Percentiles rank a stretch among this genome's conserved stretches.
Conservation (phyloP, 2,797 vertebrate species). For the Enteromius mattozi region DNA sequence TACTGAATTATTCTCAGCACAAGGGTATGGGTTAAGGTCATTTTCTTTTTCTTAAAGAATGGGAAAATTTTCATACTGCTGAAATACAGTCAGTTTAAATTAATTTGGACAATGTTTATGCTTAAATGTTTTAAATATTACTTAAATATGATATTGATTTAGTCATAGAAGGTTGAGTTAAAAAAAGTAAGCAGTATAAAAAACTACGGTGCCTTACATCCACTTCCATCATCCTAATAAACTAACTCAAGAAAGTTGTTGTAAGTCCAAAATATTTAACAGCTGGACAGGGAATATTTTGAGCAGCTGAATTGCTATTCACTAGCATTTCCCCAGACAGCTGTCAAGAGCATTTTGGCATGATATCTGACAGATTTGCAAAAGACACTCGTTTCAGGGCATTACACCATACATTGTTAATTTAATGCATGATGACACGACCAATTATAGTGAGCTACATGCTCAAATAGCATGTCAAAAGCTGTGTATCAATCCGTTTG, state of each 20-base stretch:
- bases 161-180: neutral
- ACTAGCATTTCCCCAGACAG: slow-evolving; percentile 75
- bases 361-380: slow-evolving; percentile 89
- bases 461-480: slow-evolving; percentile 96
- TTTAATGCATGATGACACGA: slow-evolving; percentile 93
- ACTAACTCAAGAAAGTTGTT: slow-evolving; percentile 38
- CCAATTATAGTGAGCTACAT: slow-evolving; percentile 92
- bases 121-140: neutral
- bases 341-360: slow-evolving; percentile 85
- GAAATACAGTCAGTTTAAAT: slow-evolving; percentile 2
- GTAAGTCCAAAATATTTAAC: slow-evolving; percentile 61
- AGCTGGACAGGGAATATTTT: slow-evolving; percentile 61
- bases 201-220: neutral
- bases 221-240: neutral
- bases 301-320: slow-evolving; percentile 73
- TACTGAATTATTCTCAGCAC: slow-evolving; percentile 49
- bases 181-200: neutral
- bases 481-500: slow-evolving; percentile 92
- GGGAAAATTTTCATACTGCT: neutral
- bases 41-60: slow-evolving; percentile 61
- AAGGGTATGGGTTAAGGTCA: slow-evolving; percentile 62
- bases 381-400: slow-evolving; percentile 91
- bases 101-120: neutral
- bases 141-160: neutral
- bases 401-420: slow-evolving; percentile 89